A percentile compares a stretch with the other conserved stretches of the same genome.
phyloP scores from a whole-genome alignment of 2,797 vertebrate genomes.

The Simalia tracyae region DNA sequence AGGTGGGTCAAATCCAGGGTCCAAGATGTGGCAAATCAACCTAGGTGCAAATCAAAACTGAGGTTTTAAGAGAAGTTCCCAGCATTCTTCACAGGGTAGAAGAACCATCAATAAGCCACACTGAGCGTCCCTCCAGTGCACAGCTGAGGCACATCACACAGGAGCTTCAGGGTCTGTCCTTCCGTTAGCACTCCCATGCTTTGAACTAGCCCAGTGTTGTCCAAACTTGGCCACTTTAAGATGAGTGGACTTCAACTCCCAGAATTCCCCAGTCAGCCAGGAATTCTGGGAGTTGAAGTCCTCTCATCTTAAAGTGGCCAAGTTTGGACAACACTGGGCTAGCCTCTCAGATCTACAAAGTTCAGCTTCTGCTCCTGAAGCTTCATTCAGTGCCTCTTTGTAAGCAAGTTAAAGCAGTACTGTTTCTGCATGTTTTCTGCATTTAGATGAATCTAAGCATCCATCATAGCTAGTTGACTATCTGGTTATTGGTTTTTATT shows the following conservation, averaged over 20 bases:
- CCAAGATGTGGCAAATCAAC: neutral
- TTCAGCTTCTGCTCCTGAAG: neutral
- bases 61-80: neutral
- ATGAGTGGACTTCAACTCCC: too few relatives aligned
- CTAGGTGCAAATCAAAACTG: neutral
- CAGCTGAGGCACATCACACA: neutral
- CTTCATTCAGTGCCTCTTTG: neutral
- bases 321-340: too few relatives aligned
- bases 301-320: too few relatives aligned
- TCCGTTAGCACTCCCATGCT: neutral
- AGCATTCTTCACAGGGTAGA: neutral
- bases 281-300: too few relatives aligned
- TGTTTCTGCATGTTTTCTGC: neutral
- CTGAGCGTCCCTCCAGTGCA: neutral
- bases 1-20: neutral
- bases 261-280: too few relatives aligned
- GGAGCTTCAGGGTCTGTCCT: neutral
- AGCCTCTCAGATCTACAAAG: neutral
- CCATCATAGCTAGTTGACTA: neutral
- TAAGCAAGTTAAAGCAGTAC: neutral
- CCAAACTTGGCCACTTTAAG: too few relatives aligned
- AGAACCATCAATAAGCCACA: neutral
- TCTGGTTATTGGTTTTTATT: neutral
- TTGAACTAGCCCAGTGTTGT: too few relatives aligned
- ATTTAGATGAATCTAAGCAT: neutral